Base-by-base conservation (phyloP, 1,140 invertebrate genomes). In the Bombus polaris region DNA sequence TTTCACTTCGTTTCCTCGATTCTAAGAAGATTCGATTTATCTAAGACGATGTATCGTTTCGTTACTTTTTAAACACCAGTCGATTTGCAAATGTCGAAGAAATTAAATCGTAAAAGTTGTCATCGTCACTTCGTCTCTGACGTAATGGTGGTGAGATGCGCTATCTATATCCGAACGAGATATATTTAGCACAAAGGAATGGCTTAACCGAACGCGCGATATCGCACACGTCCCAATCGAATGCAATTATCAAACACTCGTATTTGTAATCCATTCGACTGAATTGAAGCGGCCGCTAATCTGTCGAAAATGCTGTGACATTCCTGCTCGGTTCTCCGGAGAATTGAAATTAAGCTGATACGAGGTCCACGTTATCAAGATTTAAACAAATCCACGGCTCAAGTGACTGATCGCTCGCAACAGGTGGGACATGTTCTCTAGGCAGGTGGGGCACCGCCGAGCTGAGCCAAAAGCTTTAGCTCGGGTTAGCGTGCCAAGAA, bases 331-430 rank as follows among this genome's bases (percentile, higher is more conserved):
- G 42, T 62, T 81, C 73, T 66, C 62, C 39, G 62, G 80, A 86
- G 84, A 92, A 92, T 90, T 92, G 89, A 92, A 92, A 92, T 92
- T 89, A 90, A 92, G 80, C 83, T 83, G 88, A 90, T 89, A 87
- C 89, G 82, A 88, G 81, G 88, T 90, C 85, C 86, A 85, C 88
- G 91, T 93, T 93, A 93, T 93, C 92, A 93, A 93, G 92, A 93
- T 93, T 93, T 92, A 92, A 93, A 93, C 92, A 93, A 93, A 93
- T 93, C 90, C 93, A 87, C 82, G 86, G 87, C 87, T 88, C 87
- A 91, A 94, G 92, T 94, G 93, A 94, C 91, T 93, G 94, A 94
- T 94, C 90, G 92, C 87, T 93, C 85, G 94, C 94, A 94, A 94
- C 94, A 94, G 94, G 93, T 95, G 94, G 93, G 88, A 92, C 92